Conservation (phyloP, 1,140 invertebrate species). For the Mercenaria mercenaria region DNA sequence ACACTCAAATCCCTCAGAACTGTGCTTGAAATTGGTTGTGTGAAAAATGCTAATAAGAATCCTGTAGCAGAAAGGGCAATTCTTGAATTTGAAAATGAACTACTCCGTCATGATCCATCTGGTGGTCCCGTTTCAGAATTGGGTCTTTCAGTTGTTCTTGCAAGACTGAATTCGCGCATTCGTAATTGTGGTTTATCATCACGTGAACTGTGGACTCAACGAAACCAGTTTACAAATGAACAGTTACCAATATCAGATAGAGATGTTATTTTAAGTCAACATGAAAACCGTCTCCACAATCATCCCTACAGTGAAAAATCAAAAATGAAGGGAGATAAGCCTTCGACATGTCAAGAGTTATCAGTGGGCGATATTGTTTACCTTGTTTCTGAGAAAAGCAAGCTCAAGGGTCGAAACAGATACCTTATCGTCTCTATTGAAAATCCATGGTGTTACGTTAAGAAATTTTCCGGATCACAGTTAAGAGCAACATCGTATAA, state of each 20-base stretch:
- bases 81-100: slow-evolving; percentile 35
- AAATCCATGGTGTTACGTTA: slow-evolving; percentile 41
- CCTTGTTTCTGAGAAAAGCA: not conserved
- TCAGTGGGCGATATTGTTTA: slow-evolving; percentile 16
- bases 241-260: slow-evolving; percentile 28
- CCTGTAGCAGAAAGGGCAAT: slow-evolving; percentile 62
- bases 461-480: slow-evolving; percentile 39
- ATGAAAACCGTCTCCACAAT: too few relatives aligned
- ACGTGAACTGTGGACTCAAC: slow-evolving; percentile 34
- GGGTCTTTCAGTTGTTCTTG: too few relatives aligned
- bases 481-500: not conserved
- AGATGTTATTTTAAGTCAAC: slow-evolving; percentile 37
- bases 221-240: slow-evolving; percentile 44
- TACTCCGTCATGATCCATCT: too few relatives aligned
- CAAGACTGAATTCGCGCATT: too few relatives aligned
- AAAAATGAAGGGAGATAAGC: not conserved
- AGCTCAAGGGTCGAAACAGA: not conserved
- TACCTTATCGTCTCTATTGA: slow-evolving; percentile 25
- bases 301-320: too few relatives aligned
- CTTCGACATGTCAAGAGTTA: not conserved
- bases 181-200: too few relatives aligned
- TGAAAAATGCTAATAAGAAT: slow-evolving; percentile 66
- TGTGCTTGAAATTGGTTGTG: slow-evolving; percentile 38
- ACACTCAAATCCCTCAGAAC: not conserved
- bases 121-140: too few relatives aligned